Evolutionary conservation across 2,113 vertebrate genomes (phyloP).

Genomic region (Morone saxatilis): DNA sequence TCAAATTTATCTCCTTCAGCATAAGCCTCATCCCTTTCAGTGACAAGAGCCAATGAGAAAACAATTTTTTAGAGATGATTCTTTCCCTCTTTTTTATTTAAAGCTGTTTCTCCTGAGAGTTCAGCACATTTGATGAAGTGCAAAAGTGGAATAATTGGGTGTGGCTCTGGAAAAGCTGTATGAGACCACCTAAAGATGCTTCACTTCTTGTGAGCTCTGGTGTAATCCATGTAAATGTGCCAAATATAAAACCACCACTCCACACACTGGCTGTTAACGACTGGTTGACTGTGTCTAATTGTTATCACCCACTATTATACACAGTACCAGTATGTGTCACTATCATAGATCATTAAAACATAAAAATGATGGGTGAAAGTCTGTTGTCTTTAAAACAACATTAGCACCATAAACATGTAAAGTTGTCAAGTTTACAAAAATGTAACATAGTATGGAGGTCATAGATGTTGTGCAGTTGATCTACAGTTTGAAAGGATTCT

Average conservation of each 20-base stretch:
- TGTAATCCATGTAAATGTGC: not conserved
- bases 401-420: not conserved
- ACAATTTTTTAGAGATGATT: too few relatives aligned
- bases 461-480: not conserved
- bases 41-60: not conserved
- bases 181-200: not conserved
- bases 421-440: not conserved
- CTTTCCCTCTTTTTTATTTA: not conserved
- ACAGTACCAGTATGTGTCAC: not conserved
- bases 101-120: not conserved
- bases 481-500: not conserved
- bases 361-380: not conserved
- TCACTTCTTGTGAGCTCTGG: not conserved
- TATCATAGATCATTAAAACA: constrained; percentile 11
- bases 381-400: not conserved
- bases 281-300: constrained; percentile 6
- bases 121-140: not conserved
- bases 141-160: not conserved
- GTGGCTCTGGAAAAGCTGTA: not conserved
- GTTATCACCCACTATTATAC: constrained; percentile 1
- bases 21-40: not conserved
- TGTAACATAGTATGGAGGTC: not conserved
- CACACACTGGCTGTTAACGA: not conserved
- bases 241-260: not conserved
- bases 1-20: not conserved